A percentile compares a stretch with the other conserved stretches of the same genome.
These are phyloP conservation scores for Crocodylus rhombifer DNA, from an alignment of 2,797 vertebrate species.

Conservation along the genomic window DNA sequence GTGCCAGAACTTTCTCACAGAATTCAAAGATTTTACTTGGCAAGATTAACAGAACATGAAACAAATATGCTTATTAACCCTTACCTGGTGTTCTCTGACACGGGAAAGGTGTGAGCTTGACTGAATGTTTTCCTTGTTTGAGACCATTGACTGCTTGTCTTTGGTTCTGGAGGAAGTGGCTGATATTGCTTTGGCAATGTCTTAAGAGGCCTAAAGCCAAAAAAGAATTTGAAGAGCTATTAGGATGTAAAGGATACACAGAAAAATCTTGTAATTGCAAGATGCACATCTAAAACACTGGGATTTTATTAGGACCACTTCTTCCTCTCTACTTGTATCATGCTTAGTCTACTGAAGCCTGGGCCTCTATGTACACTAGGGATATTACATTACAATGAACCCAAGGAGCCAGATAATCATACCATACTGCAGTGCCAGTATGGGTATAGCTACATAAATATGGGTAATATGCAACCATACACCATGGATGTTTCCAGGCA, in stretches of 20 bases:
- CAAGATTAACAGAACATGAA: neutral
- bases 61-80: neutral
- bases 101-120: slow-evolving; percentile 39
- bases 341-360: neutral
- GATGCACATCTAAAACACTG: neutral
- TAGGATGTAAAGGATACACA: neutral
- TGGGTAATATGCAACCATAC: neutral
- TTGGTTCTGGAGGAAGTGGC: slow-evolving; percentile 69
- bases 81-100: slow-evolving; percentile 50
- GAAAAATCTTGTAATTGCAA: neutral
- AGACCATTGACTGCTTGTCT: neutral
- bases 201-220: slow-evolving; percentile 66
- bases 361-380: neutral
- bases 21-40: neutral
- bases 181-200: slow-evolving; percentile 74
- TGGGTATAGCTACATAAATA: neutral
- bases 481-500: neutral
- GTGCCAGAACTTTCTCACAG: neutral
- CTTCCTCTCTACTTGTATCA: neutral
- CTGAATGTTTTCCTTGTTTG: neutral
- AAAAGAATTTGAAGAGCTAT: slow-evolving; percentile 15
- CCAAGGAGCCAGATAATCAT: neutral
- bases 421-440: neutral
- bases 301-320: neutral
- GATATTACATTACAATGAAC: neutral